These are phyloP conservation scores for Acanthurus leucopareius DNA, from an alignment of 2,797 vertebrate genomes.

Conservation along the genomic window DNA sequence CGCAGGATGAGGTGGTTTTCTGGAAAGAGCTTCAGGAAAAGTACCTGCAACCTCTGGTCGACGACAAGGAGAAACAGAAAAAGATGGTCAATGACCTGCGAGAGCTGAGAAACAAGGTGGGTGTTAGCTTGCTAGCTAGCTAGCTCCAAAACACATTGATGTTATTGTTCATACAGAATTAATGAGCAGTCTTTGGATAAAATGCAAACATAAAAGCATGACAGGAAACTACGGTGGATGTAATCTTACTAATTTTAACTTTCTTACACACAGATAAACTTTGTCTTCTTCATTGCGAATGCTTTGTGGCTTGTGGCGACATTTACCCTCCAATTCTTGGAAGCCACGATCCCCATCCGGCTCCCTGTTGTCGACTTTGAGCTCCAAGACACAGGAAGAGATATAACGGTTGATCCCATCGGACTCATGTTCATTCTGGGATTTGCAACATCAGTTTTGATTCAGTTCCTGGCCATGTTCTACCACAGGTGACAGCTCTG, in stretches of 20 bases:
- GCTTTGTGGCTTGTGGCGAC: constrained; percentile 73
- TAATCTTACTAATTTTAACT: too few relatives aligned
- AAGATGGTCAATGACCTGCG: constrained; percentile 57
- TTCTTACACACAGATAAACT: constrained; percentile 58
- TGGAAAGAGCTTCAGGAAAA: constrained; percentile 49
- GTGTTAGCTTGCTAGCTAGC: too few relatives aligned
- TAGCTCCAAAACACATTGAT: too few relatives aligned
- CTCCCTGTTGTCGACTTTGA: constrained; percentile 46
- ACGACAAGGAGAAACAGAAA: constrained; percentile 70
- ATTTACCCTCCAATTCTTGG: constrained; percentile 66
- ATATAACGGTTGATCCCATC: constrained; percentile 72
- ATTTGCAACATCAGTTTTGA: constrained; percentile 56
- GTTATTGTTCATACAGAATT: too few relatives aligned
- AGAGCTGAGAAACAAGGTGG: constrained; percentile 77
- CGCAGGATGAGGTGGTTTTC: constrained; percentile 75
- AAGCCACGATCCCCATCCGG: constrained; percentile 31
- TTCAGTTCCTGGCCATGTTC: constrained; percentile 80
- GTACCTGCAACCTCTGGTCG: constrained; percentile 74
- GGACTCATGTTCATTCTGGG: constrained; percentile 79
- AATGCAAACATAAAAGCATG: too few relatives aligned
- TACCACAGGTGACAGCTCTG: constrained; percentile 73
- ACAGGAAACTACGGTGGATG: too few relatives aligned
- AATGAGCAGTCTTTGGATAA: neutral
- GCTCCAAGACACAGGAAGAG: neutral
- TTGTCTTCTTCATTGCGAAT: constrained; percentile 72